phyloP scores from a whole-genome alignment of 2,888 invertebrate species.

The Trypoxylon attenuatum region DNA sequence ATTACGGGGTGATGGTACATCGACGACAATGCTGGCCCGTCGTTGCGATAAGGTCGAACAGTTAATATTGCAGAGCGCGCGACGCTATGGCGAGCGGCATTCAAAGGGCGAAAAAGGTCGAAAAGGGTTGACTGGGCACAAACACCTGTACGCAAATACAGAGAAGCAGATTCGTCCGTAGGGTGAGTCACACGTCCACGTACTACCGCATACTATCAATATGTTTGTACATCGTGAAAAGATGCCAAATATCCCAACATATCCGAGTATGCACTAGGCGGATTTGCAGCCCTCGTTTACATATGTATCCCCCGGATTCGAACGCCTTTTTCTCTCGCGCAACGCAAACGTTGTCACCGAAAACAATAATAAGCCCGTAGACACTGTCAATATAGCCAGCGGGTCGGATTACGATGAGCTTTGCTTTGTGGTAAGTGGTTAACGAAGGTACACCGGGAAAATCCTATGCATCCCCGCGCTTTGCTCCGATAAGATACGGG shows the following conservation, averaged over 20 bases:
- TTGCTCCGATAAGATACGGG: background rate
- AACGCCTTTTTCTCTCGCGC: background rate
- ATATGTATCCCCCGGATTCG: background rate
- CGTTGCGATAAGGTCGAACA: conserved; percentile 53
- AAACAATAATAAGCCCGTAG: background rate
- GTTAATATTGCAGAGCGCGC: conserved; percentile 55
- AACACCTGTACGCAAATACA: conserved; percentile 6
- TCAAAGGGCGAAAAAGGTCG: conserved; percentile 42
- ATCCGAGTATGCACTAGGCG: background rate
- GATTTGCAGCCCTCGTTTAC: background rate
- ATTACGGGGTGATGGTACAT: conserved; percentile 40
- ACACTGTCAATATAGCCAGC: background rate
- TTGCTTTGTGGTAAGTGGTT: background rate
- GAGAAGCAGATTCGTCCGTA: no score
- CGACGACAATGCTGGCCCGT: conserved; percentile 49
- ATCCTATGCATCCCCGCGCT: no score
- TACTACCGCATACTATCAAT: conserved; percentile 8
- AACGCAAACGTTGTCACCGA: background rate
- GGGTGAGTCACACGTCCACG: no score
- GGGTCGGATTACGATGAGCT: background rate
- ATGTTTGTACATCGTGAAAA: conserved; percentile 29
- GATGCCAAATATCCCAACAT: conserved; percentile 24
- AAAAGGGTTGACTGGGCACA: conserved; percentile 13
- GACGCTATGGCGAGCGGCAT: conserved; percentile 24
- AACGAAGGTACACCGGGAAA: no score